These are phyloP conservation scores for Atherinosoma microstoma DNA, from an alignment of 2,797 vertebrate species.

Conservation along the genomic window DNA sequence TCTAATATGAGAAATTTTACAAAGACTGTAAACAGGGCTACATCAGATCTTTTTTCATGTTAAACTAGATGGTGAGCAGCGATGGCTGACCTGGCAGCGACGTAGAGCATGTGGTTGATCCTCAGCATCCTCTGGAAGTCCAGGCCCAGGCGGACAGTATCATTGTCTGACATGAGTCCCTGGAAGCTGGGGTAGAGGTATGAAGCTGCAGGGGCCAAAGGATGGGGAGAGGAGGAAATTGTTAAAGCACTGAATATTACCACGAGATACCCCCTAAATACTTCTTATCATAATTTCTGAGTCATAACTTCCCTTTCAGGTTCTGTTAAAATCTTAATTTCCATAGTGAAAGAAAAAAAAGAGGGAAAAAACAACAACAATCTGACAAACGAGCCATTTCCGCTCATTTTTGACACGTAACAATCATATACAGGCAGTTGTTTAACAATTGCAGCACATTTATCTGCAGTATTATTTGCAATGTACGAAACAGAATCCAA, in stretches of 20 bases:
- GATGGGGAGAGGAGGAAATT: background rate
- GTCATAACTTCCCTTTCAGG: background rate
- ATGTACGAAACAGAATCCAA: slow-evolving; percentile 14
- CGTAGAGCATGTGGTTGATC: slow-evolving; percentile 91
- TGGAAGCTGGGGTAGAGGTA: slow-evolving; percentile 88
- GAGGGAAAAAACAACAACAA: background rate
- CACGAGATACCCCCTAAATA: background rate
- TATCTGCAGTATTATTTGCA: background rate
- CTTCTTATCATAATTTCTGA: background rate
- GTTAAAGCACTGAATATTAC: background rate
- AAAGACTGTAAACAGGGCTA: background rate
- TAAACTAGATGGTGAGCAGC: slow-evolving; percentile 13
- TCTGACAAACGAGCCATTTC: background rate
- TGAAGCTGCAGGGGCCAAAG: slow-evolving; percentile 67
- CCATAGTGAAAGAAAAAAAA: background rate
- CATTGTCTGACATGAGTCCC: slow-evolving; percentile 89
- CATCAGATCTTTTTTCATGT: slow-evolving; percentile 11
- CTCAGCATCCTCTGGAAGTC: slow-evolving; percentile 94
- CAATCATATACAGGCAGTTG: background rate
- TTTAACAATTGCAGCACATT: background rate
- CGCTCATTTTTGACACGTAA: background rate
- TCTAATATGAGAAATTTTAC: too few species aligned
- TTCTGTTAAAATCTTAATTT: background rate
- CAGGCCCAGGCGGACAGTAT: slow-evolving; percentile 88
- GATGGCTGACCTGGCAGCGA: slow-evolving; percentile 90